These are phyloP conservation scores for Gracilinanus agilis DNA, from an alignment of 2,113 vertebrate species.

Conservation along the genomic window DNA sequence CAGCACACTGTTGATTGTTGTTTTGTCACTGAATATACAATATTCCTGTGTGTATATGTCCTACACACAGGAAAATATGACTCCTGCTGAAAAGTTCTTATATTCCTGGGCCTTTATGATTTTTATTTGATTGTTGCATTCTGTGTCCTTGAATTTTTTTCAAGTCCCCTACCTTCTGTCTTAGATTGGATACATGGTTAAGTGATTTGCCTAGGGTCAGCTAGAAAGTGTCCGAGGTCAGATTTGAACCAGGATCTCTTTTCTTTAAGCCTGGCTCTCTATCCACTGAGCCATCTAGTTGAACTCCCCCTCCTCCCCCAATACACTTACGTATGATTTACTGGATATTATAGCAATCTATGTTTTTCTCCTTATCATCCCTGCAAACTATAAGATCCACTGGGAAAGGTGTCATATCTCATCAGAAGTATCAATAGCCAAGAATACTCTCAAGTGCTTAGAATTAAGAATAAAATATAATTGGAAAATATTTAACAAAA, in stretches of 20 bases:
- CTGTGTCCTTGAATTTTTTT: background rate
- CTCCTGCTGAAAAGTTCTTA: background rate
- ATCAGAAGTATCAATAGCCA: background rate
- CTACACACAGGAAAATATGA: background rate
- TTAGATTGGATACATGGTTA: background rate
- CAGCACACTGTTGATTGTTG: background rate
- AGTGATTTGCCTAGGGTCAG: background rate
- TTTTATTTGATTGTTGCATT: background rate
- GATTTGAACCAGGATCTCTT: too few species aligned
- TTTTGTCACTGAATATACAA: background rate
- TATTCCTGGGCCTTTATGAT: background rate
- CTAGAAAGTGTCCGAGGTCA: background rate
- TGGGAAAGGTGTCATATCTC: background rate
- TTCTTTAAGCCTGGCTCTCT: too few species aligned
- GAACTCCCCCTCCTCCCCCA: background rate
- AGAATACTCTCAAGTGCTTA: background rate
- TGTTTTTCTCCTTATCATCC: background rate
- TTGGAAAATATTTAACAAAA: too few species aligned
- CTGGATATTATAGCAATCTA: background rate
- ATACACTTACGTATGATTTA: background rate
- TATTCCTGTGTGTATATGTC: too few species aligned
- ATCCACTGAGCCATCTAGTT: background rate
- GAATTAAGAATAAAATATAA: background rate
- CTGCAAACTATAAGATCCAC: background rate
- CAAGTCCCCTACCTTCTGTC: too few species aligned